Conservation (phyloP, 2,797 vertebrate species). For the Sebastiscus tertius region DNA sequence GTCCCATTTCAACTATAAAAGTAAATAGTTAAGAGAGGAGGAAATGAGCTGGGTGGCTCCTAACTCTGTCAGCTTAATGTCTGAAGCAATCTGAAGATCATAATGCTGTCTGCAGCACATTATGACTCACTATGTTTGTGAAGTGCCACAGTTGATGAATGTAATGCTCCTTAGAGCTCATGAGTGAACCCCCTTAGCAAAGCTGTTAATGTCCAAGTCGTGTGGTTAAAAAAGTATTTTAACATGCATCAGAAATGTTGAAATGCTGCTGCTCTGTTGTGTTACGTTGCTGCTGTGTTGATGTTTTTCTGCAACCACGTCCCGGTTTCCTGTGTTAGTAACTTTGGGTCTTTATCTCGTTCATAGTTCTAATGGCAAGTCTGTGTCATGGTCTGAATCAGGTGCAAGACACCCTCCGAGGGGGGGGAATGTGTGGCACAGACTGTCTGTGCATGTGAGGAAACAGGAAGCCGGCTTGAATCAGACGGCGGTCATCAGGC, state of each 20-base stretch:
- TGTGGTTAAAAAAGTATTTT: slow-evolving; percentile 61
- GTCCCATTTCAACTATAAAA: slow-evolving; percentile 40
- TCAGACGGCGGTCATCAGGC: slow-evolving; percentile 99
- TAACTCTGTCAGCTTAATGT: slow-evolving; percentile 43
- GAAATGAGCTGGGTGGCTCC: slow-evolving; percentile 50
- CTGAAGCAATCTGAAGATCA: slow-evolving; percentile 67
- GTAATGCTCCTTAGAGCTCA: slow-evolving; percentile 31
- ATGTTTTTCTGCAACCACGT: slow-evolving; percentile 59
- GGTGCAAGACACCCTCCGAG: slow-evolving; percentile 97
- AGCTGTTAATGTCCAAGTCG: slow-evolving; percentile 50
- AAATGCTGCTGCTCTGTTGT: slow-evolving; percentile 74
- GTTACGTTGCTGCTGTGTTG: slow-evolving; percentile 63
- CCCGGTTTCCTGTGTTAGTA: slow-evolving; percentile 81
- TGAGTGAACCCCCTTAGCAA: slow-evolving; percentile 32
- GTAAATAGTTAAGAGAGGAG: not conserved
- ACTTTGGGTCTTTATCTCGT: slow-evolving; percentile 95
- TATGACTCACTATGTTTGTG: slow-evolving; percentile 73
- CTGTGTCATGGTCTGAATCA: slow-evolving; percentile 99
- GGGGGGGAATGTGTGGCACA: slow-evolving; percentile 97
- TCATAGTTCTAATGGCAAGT: slow-evolving; percentile 99
- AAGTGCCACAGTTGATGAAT: slow-evolving; percentile 46
- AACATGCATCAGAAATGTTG: slow-evolving; percentile 75
- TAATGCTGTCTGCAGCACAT: slow-evolving; percentile 80
- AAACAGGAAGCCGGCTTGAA: slow-evolving; percentile 96
- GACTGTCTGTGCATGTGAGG: slow-evolving; percentile 99